A percentile compares a stretch with the other conserved stretches of the same genome.
Evolutionary conservation across 2,113 vertebrate species (phyloP).

Genomic region (Psittacula cyanocephala): DNA sequence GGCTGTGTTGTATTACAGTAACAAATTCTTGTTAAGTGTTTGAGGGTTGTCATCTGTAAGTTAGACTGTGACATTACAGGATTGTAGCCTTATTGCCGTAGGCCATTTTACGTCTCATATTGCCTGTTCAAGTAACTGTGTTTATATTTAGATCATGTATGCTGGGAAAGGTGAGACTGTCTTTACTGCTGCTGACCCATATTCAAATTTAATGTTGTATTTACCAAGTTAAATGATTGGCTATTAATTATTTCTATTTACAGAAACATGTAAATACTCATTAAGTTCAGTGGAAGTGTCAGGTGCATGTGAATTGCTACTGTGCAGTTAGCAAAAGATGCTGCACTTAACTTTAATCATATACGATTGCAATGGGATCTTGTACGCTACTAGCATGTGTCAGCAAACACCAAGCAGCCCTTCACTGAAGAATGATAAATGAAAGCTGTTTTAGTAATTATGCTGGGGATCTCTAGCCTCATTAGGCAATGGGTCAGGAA

Average conservation of each 20-base stretch:
- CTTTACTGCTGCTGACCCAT: conserved; percentile 50
- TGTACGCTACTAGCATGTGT: not conserved
- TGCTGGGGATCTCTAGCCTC: not conserved
- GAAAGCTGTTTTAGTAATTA: conserved; percentile 3
- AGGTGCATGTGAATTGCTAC: not conserved
- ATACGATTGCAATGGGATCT: not conserved
- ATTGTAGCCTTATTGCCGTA: not conserved
- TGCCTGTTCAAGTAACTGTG: conserved; percentile 33
- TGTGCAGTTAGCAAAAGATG: not conserved
- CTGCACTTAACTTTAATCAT: conserved; percentile 13
- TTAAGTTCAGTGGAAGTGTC: not conserved
- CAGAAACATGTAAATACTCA: conserved; percentile 15
- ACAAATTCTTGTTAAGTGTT: not conserved
- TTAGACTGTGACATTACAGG: not conserved
- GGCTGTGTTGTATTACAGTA: not conserved
- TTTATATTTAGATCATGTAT: conserved; percentile 70
- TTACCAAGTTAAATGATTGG: conserved; percentile 42
- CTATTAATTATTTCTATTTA: conserved; percentile 56
- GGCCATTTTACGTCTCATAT: not conserved
- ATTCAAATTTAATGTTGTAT: conserved; percentile 51
- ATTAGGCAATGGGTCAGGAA: conserved; percentile 21
- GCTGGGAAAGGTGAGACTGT: conserved; percentile 17
- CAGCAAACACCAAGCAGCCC: conserved; percentile 5
- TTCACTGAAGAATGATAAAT: conserved; percentile 45
- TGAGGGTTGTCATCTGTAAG: not conserved